phyloP scores from a whole-genome alignment of 2,113 vertebrate genomes.

The Tachysurus fulvidraco region DNA sequence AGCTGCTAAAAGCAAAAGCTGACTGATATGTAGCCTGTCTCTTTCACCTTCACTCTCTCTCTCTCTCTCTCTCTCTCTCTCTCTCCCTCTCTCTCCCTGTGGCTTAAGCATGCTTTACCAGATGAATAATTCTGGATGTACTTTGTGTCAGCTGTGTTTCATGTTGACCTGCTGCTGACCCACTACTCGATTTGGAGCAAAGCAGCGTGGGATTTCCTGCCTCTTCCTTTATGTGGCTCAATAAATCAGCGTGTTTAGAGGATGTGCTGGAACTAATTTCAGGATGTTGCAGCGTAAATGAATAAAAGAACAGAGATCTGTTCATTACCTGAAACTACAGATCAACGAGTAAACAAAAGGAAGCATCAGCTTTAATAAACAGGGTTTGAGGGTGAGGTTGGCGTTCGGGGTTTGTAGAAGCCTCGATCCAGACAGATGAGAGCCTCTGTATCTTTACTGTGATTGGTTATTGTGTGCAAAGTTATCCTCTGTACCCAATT shows the following conservation, averaged over 20 bases:
- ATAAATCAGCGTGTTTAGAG: background rate
- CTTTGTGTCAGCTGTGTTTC: background rate
- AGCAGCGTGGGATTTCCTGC: background rate
- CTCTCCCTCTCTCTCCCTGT: background rate
- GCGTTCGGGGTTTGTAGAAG: background rate
- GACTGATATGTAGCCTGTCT: background rate
- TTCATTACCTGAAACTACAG: background rate
- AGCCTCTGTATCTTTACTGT: background rate
- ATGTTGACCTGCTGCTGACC: background rate
- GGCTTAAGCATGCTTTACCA: background rate
- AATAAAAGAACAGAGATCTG: background rate
- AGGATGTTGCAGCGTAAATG: background rate
- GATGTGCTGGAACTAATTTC: background rate
- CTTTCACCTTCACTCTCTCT: background rate
- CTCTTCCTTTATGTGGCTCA: background rate
- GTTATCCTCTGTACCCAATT: conserved; percentile 18
- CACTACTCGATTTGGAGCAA: background rate
- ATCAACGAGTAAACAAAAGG: background rate
- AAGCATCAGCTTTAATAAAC: background rate
- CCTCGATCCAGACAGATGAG: background rate
- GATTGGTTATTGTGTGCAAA: background rate
- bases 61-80: background rate
- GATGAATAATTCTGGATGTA: conserved; percentile 5
- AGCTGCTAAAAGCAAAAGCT: conserved; percentile 13
- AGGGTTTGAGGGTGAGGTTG: too few relatives aligned